These are phyloP conservation scores for Cassiopea andromeda DNA, from an alignment of 30 jellyfish, hydroid and myxozoan species.

Conservation along the genomic window DNA sequence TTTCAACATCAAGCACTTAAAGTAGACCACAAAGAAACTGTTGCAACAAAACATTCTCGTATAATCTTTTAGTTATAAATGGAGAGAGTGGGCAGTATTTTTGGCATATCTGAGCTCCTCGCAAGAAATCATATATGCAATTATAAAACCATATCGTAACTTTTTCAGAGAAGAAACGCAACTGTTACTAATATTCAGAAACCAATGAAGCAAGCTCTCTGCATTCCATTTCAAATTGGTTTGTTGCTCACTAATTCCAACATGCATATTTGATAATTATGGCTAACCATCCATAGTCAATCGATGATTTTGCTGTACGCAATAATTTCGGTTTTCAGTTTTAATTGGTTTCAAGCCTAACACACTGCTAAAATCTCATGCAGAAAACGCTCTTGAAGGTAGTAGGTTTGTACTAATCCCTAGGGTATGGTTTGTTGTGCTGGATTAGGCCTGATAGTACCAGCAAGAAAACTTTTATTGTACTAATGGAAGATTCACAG, in stretches of 20 bases:
- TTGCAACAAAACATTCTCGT: not conserved
- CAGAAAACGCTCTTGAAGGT: not conserved
- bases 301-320: not conserved
- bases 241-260: not conserved
- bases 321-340: not conserved
- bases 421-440: not conserved
- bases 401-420: not conserved
- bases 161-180: not conserved
- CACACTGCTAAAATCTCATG: not conserved
- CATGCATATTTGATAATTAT: not conserved
- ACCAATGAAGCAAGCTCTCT: constrained; percentile 5
- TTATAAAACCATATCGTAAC: not conserved
- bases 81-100: not conserved
- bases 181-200: not conserved
- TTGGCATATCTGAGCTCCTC: not conserved
- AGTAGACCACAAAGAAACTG: not conserved
- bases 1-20: not conserved
- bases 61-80: not conserved
- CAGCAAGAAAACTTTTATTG: too few relatives aligned
- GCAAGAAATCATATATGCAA: not conserved
- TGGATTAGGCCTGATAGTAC: not conserved
- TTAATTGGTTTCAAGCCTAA: not conserved
- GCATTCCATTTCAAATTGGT: not conserved
- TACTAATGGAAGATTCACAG: too few relatives aligned
- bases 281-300: not conserved